These are phyloP conservation scores for Chaunax sp. DNA, from an alignment of 2,797 vertebrate species.

Conservation along the genomic window DNA sequence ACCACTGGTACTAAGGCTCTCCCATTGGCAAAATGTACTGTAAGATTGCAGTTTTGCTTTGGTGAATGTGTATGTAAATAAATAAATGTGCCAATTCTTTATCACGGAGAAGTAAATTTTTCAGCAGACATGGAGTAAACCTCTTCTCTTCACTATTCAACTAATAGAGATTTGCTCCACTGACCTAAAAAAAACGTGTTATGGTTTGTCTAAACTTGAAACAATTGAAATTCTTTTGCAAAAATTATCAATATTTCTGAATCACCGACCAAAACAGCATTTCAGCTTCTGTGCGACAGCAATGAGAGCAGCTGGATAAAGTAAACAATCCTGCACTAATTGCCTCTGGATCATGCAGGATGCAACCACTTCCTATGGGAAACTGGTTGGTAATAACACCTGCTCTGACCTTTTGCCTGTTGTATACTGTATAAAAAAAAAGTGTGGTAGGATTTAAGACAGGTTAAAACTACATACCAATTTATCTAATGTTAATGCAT, in stretches of 20 bases:
- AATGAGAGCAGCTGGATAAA: conserved; percentile 17
- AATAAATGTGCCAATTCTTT: background rate
- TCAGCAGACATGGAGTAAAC: background rate
- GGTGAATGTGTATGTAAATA: conserved; percentile 7
- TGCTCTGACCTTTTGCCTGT: conserved; percentile 12
- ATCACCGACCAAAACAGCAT: conserved; percentile 16
- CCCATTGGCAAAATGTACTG: conserved; percentile 31
- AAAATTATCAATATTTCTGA: background rate
- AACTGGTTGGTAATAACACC: conserved; percentile 23
- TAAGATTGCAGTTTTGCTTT: conserved; percentile 38
- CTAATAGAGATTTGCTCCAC: background rate
- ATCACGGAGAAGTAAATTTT: background rate
- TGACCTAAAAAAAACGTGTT: background rate
- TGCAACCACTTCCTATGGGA: conserved; percentile 33
- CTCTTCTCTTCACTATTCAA: background rate
- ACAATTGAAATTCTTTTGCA: background rate
- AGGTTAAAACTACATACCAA: no score
- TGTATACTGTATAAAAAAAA: background rate
- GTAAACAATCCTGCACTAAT: conserved; percentile 25
- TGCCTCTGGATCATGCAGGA: conserved; percentile 23
- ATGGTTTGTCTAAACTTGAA: background rate
- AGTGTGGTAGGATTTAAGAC: background rate
- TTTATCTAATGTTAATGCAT: no score
- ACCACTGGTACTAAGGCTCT: conserved; percentile 38
- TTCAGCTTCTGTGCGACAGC: conserved; percentile 7